These are phyloP conservation scores for Ptychobarbus kaznakovi DNA, from an alignment of 2,797 vertebrate species.

Conservation along the genomic window DNA sequence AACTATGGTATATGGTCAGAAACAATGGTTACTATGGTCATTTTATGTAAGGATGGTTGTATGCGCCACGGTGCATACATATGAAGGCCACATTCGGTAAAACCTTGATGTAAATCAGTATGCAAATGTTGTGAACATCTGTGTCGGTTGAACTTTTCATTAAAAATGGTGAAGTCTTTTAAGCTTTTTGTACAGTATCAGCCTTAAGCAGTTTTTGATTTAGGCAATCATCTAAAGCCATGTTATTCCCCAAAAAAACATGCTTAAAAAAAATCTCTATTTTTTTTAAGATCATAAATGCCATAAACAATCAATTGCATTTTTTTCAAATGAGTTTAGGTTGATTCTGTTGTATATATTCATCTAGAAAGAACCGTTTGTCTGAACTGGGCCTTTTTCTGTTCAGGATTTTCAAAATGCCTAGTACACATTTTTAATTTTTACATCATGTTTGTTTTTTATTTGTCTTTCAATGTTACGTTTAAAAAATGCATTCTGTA, in stretches of 20 bases:
- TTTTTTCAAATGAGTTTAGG: not conserved
- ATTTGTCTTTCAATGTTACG: constrained; percentile 18
- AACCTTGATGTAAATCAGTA: constrained; percentile 17
- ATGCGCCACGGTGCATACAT: not conserved
- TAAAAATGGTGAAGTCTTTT: not conserved
- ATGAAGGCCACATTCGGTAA: not conserved
- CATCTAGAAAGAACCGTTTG: constrained; percentile 13
- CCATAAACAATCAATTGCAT: not conserved
- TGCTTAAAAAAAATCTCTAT: not conserved
- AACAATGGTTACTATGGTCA: constrained; percentile 17
- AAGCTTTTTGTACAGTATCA: constrained; percentile 9
- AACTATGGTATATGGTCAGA: not conserved
- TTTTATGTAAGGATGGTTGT: not conserved
- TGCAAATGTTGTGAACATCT: constrained; percentile 32
- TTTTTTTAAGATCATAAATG: not conserved
- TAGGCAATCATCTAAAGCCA: not conserved
- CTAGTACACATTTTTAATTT: not conserved
- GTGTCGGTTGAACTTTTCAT: constrained; percentile 19
- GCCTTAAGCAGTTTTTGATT: not conserved
- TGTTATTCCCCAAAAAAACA: not conserved
- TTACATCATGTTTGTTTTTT: constrained; percentile 14
- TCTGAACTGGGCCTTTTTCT: constrained; percentile 34
- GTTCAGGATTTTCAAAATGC: constrained; percentile 12
- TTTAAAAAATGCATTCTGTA: constrained; percentile 13
- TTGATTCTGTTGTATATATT: constrained; percentile 49